Evolutionary conservation across 2,797 vertebrate species (phyloP).

Genomic region (Protosalanx chinensis): DNA sequence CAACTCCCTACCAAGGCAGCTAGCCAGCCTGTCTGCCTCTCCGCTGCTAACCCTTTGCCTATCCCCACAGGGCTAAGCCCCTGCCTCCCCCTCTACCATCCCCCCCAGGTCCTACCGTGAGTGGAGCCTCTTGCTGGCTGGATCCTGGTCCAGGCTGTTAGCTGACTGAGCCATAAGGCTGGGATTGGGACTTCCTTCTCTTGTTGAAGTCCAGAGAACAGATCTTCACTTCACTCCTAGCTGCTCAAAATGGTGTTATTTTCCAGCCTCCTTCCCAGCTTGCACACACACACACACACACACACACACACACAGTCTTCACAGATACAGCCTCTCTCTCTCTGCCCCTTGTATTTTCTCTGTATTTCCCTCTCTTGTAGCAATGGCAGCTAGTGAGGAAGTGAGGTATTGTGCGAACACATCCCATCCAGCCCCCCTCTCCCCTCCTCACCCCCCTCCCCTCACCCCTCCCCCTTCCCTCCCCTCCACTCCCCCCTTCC

Average conservation of each 20-base stretch:
- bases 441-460: conserved; percentile 50
- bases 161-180: conserved; percentile 74
- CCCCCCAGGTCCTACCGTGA: conserved; percentile 69
- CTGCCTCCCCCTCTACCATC: conserved; percentile 8
- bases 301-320: conserved; percentile 12
- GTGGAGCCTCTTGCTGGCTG: conserved; percentile 76
- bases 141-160: conserved; percentile 68
- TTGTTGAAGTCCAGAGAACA: conserved; percentile 27
- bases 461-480: conserved; percentile 40
- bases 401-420: conserved; percentile 72
- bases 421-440: conserved; percentile 52
- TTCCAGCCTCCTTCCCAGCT: conserved; percentile 17
- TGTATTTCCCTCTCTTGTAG: conserved; percentile 28
- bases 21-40: background rate
- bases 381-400: conserved; percentile 76
- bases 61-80: background rate
- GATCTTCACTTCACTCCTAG: conserved; percentile 37
- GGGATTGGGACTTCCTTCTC: conserved; percentile 32
- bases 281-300: background rate
- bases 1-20: background rate
- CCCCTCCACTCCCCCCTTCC: conserved; percentile 54
- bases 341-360: background rate
- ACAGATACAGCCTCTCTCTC: conserved; percentile 24
- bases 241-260: conserved; percentile 38
- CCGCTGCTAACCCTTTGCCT: background rate